A percentile compares a stretch with the other conserved stretches of the same genome.
Conservation (phyloP, 2,888 invertebrate genomes). For the Drosophila kambysellisi region DNA sequence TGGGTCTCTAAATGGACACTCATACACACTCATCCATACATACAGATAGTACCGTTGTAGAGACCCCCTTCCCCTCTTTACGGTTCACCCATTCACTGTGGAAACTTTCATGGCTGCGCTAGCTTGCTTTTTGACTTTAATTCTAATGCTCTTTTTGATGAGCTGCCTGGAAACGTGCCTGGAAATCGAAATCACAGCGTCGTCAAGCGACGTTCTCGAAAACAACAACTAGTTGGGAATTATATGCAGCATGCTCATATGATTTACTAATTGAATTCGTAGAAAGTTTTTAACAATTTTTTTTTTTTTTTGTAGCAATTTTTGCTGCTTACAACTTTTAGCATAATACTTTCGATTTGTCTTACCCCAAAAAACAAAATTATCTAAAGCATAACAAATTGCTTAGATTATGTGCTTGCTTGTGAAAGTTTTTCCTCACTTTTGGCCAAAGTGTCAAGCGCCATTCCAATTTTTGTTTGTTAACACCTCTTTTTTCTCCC, state of each 20-base stretch:
- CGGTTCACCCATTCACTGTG: constrained; percentile 33
- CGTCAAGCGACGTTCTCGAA: constrained; percentile 1
- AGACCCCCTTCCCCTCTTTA: constrained; percentile 9
- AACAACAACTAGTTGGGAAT: constrained; percentile 46
- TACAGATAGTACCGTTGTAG: neutral
- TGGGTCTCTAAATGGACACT: neutral
- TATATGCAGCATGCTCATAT: constrained; percentile 34
- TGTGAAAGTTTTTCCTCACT: constrained; percentile 64
- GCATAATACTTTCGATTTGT: constrained; percentile 21
- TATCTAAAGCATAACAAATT: constrained; percentile 31
- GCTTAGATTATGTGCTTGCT: constrained; percentile 20
- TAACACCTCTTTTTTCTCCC: constrained; percentile 49
- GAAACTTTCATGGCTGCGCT: constrained; percentile 60
- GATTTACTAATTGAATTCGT: constrained; percentile 46
- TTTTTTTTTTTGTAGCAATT: neutral
- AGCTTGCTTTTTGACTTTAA: constrained; percentile 39
- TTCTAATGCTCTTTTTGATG: constrained; percentile 43
- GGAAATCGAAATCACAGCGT: constrained; percentile 31
- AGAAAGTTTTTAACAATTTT: constrained; percentile 56
- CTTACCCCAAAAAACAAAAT: neutral
- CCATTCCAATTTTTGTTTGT: constrained; percentile 47
- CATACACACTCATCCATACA: neutral
- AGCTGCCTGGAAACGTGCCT: constrained; percentile 38
- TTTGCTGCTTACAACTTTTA: constrained; percentile 3
- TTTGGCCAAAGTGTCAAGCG: constrained; percentile 53